Evolutionary conservation across 1,140 invertebrate genomes (phyloP), one percentile per base, ranked within the genome.

Genomic region (Maniola jurtina): DNA sequence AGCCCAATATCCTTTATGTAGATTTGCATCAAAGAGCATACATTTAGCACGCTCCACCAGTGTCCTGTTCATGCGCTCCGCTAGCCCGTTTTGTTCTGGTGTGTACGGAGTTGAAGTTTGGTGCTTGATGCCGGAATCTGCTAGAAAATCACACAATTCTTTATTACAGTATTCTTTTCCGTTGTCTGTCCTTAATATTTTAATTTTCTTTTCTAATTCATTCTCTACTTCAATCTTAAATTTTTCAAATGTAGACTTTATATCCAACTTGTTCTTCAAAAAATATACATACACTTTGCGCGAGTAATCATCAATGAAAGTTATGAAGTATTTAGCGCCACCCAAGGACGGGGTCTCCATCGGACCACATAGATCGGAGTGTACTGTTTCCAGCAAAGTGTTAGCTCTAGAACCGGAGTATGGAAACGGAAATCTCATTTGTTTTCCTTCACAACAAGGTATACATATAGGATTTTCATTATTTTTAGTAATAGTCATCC

Each of bases 281-380:
- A 78, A 64, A 62, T 75, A 77, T 5, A 73, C 71, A 72, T 65
- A 67, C 10, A 73, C 65, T 74, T 68, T 73, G 10, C 68, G 34
- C 0, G 67, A 67, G 45, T 36, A 84, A 67, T 92, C 88, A 79
- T 92, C 88, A 52, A 86, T 83, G 61, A 91, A 83, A 5, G 84
- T 80, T 13, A 91, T 64, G 66, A 90, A 84, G 70, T 90, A 92
- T 50, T 72, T 72, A 2, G 68, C 71, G 11, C 79, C 80, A 33
- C 84, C 81, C 14, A 76, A 25, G 54, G 83, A 89, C 13, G 16
- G 25, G 3, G 72, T 78, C 57, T 83, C 78, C 82, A 58, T 58
- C 56, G 84, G 88, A 64, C 90, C 88, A 74, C 83, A 88, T 7
- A 90, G 54, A 73, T 91, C 88, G 1, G 79, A 65, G 71, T 91